Conservation (phyloP, 2,797 vertebrate genomes). For the Pygocentrus nattereri region DNA sequence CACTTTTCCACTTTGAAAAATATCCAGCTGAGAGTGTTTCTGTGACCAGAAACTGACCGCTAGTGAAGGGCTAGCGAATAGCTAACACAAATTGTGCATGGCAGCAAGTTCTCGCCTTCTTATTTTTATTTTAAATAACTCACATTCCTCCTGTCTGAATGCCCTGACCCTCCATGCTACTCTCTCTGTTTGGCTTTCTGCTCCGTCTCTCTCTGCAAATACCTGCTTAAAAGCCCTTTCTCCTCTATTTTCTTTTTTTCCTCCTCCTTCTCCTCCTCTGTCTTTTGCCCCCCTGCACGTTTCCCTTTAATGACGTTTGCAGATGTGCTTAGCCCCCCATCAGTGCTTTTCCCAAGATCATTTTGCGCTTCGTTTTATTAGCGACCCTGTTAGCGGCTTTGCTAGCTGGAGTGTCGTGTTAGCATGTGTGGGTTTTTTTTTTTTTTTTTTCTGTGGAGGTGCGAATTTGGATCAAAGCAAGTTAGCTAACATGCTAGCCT, state of each 20-base stretch:
- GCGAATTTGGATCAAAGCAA: slow-evolving; percentile 44
- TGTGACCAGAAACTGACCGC: background rate
- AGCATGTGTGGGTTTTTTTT: no score
- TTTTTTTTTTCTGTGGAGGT: background rate
- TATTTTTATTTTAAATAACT: background rate
- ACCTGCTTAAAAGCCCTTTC: slow-evolving; percentile 67
- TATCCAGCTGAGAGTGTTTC: background rate
- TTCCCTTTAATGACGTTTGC: slow-evolving; percentile 79
- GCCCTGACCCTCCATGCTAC: slow-evolving; percentile 58
- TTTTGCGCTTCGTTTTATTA: slow-evolving; percentile 51
- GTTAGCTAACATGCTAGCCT: background rate
- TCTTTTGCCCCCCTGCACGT: background rate
- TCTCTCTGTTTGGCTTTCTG: slow-evolving; percentile 78
- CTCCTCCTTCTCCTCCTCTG: slow-evolving; percentile 6
- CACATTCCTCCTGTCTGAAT: slow-evolving; percentile 51
- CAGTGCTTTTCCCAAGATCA: slow-evolving; percentile 37
- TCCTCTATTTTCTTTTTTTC: slow-evolving; percentile 4
- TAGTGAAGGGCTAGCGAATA: background rate
- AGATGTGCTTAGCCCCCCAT: slow-evolving; percentile 72
- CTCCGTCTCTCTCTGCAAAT: slow-evolving; percentile 77
- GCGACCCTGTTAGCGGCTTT: slow-evolving; percentile 8
- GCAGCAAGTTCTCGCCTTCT: slow-evolving; percentile 8
- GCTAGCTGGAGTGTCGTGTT: slow-evolving; percentile 37
- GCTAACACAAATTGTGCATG: no score
- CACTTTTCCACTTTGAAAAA: no score